A percentile compares a stretch with the other conserved stretches of the same genome.
These are phyloP conservation scores for Odontothrips loti DNA, from an alignment of 2,888 invertebrate species.

Conservation along the genomic window DNA sequence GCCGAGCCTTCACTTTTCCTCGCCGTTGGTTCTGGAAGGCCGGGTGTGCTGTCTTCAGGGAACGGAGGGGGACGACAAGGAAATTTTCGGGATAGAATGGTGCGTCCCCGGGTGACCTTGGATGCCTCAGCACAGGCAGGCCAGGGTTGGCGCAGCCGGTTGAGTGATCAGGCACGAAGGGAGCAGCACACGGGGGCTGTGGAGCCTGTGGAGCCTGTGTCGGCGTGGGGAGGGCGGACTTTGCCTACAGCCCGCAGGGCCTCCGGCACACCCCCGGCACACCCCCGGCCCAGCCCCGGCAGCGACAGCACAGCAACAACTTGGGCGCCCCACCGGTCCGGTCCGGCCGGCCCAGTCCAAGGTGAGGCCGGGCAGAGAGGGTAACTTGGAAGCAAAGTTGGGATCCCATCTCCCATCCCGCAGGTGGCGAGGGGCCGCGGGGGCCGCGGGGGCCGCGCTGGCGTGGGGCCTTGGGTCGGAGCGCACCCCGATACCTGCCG, in stretches of 20 bases:
- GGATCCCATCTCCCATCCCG: not conserved
- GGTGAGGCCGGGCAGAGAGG: not conserved
- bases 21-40: no score
- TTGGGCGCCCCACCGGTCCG: not conserved
- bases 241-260: not conserved
- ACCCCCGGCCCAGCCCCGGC: not conserved
- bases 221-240: no score
- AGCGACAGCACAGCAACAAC: not conserved
- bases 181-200: not conserved
- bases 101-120: no score
- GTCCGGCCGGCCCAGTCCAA: not conserved
- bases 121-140: not conserved
- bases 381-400: not conserved
- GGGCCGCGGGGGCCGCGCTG: no score
- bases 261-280: no score
- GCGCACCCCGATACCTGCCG: not conserved
- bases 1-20: no score
- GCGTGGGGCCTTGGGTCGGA: not conserved
- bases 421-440: not conserved
- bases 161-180: slow-evolving; percentile 6
- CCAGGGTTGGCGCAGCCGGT: not conserved
- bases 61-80: no score
- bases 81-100: no score
- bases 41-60: no score
- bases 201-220: not conserved